Base-by-base conservation (phyloP, 2,113 vertebrate genomes). In the Aleadryas rufinucha region DNA sequence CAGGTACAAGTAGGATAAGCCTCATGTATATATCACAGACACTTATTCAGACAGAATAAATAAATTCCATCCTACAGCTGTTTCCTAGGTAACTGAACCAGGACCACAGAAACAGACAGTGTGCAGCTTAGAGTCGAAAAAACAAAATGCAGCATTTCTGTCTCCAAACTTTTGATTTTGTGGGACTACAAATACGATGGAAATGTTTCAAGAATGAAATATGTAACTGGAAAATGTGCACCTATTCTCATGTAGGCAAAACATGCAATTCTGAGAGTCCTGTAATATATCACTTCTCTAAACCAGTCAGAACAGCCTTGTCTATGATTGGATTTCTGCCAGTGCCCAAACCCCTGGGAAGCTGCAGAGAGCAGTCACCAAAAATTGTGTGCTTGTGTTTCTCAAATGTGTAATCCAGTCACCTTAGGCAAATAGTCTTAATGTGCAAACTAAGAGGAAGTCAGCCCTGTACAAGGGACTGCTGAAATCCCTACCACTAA, bases 1-100 rank as follows among this genome's bases (percentile, higher is more conserved):
- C 60, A 87, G 76, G 35, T 83, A 78, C 14, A 33, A 78, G 35
- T 50, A 84, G 61, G 52, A 45, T 87, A 90, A 90, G 49, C 41
- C 52, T 89, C 24, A 3, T 84, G 56, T 90, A 69, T 93, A 26
- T 53, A 83, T 88, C 83, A 71, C 85, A 97, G 95, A 90, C 90
- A 42, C 69, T 78, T 92, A 89, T 81, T 84, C 90, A 94, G 69
- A 84, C 85, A 95, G 93, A 94, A 93, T 92, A 96, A 96, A 94
- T 93, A 96, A 87, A 95, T 92, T 84, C 90, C 37, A 78, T 84
- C 72, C 92, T 94, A 78, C 96, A 97, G 88, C 80, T 96, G 96
- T 96, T 96, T 96, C 96, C 96, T 92, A 97, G 95, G 96, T 96
- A 95, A 97, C 96, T 79, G 64, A 92, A 87, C 33, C 72, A 82